Conservation (phyloP, 2,113 vertebrate genomes). For the Istiophorus platypterus region DNA sequence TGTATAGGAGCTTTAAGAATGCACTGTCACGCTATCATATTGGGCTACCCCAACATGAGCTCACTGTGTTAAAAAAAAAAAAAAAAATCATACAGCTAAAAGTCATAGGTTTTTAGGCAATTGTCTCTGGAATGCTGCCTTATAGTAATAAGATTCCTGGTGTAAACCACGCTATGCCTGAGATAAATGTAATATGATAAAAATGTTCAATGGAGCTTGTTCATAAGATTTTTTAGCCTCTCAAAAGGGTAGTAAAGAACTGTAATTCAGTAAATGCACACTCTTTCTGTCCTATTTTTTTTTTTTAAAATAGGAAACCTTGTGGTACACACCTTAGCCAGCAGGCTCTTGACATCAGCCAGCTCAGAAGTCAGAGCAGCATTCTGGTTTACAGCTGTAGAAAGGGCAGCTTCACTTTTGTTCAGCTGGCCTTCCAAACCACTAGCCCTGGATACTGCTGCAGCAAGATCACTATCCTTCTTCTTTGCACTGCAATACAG, state of each 20-base stretch:
- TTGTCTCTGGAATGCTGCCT: neutral
- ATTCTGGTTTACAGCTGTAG: constrained; percentile 89
- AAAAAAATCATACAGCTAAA: too few relatives aligned
- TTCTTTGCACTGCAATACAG: constrained; percentile 89
- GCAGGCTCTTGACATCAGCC: constrained; percentile 87
- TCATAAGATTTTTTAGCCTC: neutral
- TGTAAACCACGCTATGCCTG: neutral
- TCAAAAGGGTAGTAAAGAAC: neutral
- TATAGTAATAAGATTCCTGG: neutral
- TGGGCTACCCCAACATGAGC: too few relatives aligned
- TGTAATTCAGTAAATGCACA: neutral
- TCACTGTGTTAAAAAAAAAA: too few relatives aligned
- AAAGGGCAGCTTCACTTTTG: constrained; percentile 90
- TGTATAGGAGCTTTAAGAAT: too few relatives aligned
- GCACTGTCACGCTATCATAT: too few relatives aligned
- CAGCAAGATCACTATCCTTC: constrained; percentile 89
- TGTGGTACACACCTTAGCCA: constrained; percentile 88
- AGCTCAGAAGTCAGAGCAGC: constrained; percentile 86
- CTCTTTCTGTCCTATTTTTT: too few relatives aligned
- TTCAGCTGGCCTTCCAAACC: constrained; percentile 91
- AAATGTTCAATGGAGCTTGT: neutral
- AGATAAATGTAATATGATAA: neutral
- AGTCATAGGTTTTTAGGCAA: too few relatives aligned
- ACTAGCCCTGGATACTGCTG: constrained; percentile 87
- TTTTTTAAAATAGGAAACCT: neutral